A percentile compares a stretch with the other conserved stretches of the same genome.
Evolutionary conservation across 2,888 invertebrate genomes (phyloP).

Genomic region (Dryadula phaetusa): DNA sequence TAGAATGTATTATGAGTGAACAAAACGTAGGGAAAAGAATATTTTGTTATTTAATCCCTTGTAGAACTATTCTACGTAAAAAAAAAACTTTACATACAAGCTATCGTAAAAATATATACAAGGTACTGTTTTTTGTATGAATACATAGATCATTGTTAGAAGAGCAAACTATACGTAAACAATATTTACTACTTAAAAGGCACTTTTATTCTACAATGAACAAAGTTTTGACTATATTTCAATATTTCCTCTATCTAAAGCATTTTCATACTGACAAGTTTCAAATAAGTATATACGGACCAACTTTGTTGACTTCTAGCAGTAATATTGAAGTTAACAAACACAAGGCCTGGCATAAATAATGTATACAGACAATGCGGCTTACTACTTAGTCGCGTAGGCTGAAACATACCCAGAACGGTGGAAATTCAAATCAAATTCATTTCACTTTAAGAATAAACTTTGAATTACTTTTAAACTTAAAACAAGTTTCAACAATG

Average conservation of each 20-base stretch:
- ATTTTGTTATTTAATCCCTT: too few species aligned
- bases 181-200: not conserved
- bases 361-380: constrained; percentile 17
- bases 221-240: constrained; percentile 4
- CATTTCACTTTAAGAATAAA: constrained; percentile 31
- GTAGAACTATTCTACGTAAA: too few species aligned
- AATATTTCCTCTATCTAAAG: not conserved
- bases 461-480: constrained; percentile 34
- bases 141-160: not conserved
- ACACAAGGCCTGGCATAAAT: constrained; percentile 10
- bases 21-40: too few species aligned
- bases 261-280: constrained; percentile 9
- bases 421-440: constrained; percentile 32
- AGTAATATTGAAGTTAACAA: constrained; percentile 23
- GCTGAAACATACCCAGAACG: constrained; percentile 4
- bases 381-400: constrained; percentile 13
- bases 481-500: constrained; percentile 33
- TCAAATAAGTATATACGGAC: constrained; percentile 6
- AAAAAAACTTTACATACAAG: too few species aligned
- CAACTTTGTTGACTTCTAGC: constrained; percentile 6
- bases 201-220: not conserved
- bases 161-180: not conserved
- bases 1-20: too few species aligned
- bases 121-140: too few species aligned
- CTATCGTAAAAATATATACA: too few species aligned